Conservation (phyloP, 2,113 vertebrate species). For the Raja brachyura region DNA sequence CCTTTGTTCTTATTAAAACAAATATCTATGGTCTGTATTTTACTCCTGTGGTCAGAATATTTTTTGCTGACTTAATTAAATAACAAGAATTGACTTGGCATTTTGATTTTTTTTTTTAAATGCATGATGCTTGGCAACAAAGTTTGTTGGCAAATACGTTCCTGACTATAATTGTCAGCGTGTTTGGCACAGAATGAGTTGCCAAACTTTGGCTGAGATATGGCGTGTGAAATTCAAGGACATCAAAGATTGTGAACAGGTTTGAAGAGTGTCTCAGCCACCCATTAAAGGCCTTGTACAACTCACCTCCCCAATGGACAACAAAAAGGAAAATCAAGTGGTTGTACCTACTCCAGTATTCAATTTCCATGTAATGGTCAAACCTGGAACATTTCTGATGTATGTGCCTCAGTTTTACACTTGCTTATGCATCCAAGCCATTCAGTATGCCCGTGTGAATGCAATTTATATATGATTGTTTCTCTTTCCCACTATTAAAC, state of each 20-base stretch:
- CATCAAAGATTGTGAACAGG: not conserved
- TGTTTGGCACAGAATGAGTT: not conserved
- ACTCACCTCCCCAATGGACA: not conserved
- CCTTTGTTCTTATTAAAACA: not conserved
- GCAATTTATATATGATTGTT: too few species aligned
- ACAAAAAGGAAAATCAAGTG: too few species aligned
- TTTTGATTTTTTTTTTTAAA: not conserved
- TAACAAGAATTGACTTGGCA: not conserved
- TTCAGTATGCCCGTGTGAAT: not conserved
- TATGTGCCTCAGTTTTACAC: not conserved
- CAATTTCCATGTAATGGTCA: too few species aligned
- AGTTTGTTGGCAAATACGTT: not conserved
- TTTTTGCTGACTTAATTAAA: slow-evolving; percentile 3
- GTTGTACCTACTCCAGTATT: too few species aligned
- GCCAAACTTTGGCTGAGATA: not conserved
- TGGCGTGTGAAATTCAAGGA: not conserved
- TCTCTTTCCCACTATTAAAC: too few species aligned
- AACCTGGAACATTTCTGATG: not conserved
- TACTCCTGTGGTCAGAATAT: not conserved
- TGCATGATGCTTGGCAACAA: not conserved
- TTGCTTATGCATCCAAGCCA: not conserved
- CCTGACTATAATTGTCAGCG: not conserved
- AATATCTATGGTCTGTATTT: not conserved
- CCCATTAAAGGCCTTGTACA: too few species aligned
- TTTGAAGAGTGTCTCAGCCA: too few species aligned